Base-by-base conservation (phyloP, 2,888 invertebrate species). In the Apocheima hispidaria region DNA sequence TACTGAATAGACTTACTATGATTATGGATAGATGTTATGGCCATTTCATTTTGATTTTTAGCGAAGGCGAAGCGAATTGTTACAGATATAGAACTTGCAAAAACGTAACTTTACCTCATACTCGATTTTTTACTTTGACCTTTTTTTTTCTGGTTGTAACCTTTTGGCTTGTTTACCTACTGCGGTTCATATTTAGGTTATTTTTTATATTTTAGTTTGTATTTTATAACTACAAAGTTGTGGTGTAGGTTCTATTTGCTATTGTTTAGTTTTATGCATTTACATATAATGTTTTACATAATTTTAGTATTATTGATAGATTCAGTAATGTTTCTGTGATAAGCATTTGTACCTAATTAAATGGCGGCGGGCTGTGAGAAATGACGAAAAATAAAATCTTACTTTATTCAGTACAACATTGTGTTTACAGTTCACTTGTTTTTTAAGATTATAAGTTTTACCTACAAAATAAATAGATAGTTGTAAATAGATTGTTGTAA, bases 301-400 rank as follows among this genome's bases (percentile, higher is more conserved):
- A 35, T 16, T 40, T 23, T 23, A 21, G n/a, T 46, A 26, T 20
- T 46, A 4, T 49, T 30, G 52, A 35, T 53, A 6, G 28, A n/a
- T 43, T 41, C 23, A 53, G 46, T 16, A 28, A 50, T 60, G 53
- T 64, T 41, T 49, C 61, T 62, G 61, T 62, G 61, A 62, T 62
- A 62, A 55, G 61, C 46, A 48, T 30, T 44, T 52, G 55, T 62
- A 60, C 50, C 50, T 51, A 40, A 49, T 16, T 28, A 23, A 20
- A 35, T 33, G 53, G 52, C 44, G 40, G 59, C 16, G 53, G 60
- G 58, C 60, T 62, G 62, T 59, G 62, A 57, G 9, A 51, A 46
- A 53, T 20, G 5, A 44, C 20, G 51, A 21, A 53, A 12, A 33
- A n/a, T 20, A 14, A 35, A 30, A 30, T 30, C 20, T 20, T 40